phyloP scores from a whole-genome alignment of 2,797 vertebrate species.

The Propithecus deckenii region DNA sequence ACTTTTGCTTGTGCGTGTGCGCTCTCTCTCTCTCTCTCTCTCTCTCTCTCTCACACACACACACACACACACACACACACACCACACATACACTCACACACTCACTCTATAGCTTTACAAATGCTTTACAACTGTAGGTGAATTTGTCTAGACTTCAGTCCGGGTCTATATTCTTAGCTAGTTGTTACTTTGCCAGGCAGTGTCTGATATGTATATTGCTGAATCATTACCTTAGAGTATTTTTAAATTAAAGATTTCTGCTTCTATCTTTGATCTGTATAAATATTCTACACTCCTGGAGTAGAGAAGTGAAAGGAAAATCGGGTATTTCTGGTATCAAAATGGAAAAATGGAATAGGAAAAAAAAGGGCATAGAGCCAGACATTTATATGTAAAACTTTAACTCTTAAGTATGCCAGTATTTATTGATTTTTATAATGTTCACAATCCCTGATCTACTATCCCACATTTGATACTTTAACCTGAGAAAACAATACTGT shows the following conservation, averaged over 20 bases:
- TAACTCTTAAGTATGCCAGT: neutral
- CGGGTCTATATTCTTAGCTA: neutral
- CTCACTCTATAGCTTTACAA: neutral
- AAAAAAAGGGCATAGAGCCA: neutral
- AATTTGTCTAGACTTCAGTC: neutral
- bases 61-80: too few relatives aligned
- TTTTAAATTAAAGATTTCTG: neutral
- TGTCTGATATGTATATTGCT: neutral
- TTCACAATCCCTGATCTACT: neutral
- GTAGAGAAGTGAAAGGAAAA: neutral
- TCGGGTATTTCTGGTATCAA: neutral
- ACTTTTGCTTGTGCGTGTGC: too few relatives aligned
- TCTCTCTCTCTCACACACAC: too few relatives aligned
- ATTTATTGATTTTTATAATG: conserved; percentile 14
- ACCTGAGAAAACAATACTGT: neutral
- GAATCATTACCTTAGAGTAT: neutral
- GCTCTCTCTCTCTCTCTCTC: too few relatives aligned
- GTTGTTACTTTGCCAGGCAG: neutral
- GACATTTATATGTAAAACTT: neutral
- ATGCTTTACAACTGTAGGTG: neutral
- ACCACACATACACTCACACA: neutral
- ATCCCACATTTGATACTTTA: neutral
- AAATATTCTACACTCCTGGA: neutral
- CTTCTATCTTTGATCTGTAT: neutral
- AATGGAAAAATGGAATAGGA: neutral